A percentile compares a stretch with the other conserved stretches of the same genome.
Evolutionary conservation across 2,888 invertebrate genomes (phyloP).

Genomic region (Trissolcus brochymenae): DNA sequence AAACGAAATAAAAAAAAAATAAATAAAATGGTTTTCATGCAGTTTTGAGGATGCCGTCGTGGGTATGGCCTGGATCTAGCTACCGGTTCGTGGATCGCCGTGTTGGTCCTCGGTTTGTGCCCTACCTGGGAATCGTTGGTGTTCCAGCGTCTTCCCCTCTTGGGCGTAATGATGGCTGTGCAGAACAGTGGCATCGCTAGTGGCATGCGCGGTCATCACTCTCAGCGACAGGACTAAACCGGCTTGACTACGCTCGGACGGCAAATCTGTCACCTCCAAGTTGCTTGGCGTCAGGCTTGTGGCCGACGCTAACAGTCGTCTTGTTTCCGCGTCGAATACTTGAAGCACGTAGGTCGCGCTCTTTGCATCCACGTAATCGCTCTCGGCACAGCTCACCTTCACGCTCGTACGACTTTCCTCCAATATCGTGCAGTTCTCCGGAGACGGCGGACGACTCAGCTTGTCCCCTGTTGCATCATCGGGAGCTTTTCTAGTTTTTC

Average conservation of each 20-base stretch:
- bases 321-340: slow-evolving; percentile 78
- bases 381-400: slow-evolving; percentile 77
- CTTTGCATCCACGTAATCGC: slow-evolving; percentile 71
- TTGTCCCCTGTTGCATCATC: slow-evolving; percentile 68
- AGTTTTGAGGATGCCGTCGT: too few relatives aligned
- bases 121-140: slow-evolving; percentile 74
- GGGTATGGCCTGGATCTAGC: slow-evolving; percentile 14
- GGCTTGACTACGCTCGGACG: slow-evolving; percentile 72
- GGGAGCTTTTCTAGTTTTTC: slow-evolving; percentile 54
- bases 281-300: slow-evolving; percentile 77
- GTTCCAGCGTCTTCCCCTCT: slow-evolving; percentile 72
- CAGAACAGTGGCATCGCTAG: slow-evolving; percentile 78
- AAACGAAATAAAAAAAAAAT: too few relatives aligned
- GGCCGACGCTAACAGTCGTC: slow-evolving; percentile 77
- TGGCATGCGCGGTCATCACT: slow-evolving; percentile 77
- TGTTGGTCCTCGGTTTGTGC: slow-evolving; percentile 25
- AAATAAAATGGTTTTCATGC: too few relatives aligned
- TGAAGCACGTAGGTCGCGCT: slow-evolving; percentile 77
- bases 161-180: slow-evolving; percentile 73
- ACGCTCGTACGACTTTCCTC: slow-evolving; percentile 77
- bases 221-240: slow-evolving; percentile 77
- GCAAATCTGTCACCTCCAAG: slow-evolving; percentile 77
- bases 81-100: slow-evolving; percentile 9
- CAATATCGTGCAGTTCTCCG: slow-evolving; percentile 78
- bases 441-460: slow-evolving; percentile 75